These are phyloP conservation scores for Thyatira batis DNA, from an alignment of 2,888 invertebrate species.

Conservation along the genomic window DNA sequence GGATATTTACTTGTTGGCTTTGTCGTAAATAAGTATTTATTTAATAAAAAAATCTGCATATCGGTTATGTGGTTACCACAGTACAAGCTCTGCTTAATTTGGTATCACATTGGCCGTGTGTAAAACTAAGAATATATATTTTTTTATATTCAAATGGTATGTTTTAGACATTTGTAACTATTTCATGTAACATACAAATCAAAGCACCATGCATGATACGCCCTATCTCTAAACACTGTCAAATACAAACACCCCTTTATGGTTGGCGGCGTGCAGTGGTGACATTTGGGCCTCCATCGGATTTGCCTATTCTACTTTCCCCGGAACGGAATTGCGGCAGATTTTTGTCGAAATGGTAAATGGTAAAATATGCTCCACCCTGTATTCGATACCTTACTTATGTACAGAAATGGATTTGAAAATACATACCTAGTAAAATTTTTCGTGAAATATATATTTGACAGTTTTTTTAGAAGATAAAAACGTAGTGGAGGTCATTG, in stretches of 20 bases:
- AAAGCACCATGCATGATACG: background rate
- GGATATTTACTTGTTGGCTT: too few species aligned
- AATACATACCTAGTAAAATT: background rate
- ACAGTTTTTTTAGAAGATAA: background rate
- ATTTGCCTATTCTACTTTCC: background rate
- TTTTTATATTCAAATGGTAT: too few species aligned
- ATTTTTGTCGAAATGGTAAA: background rate
- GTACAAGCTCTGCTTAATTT: too few species aligned
- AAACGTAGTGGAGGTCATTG: background rate
- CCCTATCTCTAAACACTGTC: background rate
- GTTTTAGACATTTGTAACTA: too few species aligned
- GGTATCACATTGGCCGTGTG: too few species aligned
- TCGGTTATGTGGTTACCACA: too few species aligned
- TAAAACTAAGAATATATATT: too few species aligned
- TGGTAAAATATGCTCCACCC: background rate
- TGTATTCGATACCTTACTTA: background rate
- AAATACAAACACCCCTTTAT: background rate
- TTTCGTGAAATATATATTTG: background rate
- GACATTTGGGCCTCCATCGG: background rate
- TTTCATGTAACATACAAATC: background rate
- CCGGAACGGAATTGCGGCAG: background rate
- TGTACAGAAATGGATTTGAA: background rate
- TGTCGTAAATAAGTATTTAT: too few species aligned
- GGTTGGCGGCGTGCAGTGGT: background rate
- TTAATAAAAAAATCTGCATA: too few species aligned